Conservation (phyloP, 2,113 vertebrate species). For the Silurus meridionalis region DNA sequence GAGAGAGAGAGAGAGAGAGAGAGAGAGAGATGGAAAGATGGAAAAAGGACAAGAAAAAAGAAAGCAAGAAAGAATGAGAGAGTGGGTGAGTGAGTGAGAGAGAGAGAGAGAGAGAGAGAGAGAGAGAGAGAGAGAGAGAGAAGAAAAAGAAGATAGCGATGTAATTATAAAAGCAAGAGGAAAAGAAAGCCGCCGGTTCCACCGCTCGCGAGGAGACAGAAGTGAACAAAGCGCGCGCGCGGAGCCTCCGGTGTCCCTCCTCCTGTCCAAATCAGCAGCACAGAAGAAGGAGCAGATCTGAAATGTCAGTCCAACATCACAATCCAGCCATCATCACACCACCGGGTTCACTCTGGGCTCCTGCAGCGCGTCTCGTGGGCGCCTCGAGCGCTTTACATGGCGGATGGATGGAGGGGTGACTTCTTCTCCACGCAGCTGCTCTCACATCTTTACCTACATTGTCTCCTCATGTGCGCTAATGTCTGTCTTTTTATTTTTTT, state of each 20-base stretch:
- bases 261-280: not conserved
- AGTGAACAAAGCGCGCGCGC: constrained; percentile 53
- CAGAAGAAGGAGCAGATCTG: not conserved
- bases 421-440: not conserved
- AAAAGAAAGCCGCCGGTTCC: not conserved
- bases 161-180: not conserved
- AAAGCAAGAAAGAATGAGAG: not conserved
- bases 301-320: not conserved
- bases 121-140: constrained; percentile 1
- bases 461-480: not conserved
- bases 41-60: not conserved
- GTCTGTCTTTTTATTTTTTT: not conserved
- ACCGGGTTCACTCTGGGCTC: not conserved
- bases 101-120: not conserved
- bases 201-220: constrained; percentile 39
- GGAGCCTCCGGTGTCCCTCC: constrained; percentile 12
- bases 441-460: not conserved
- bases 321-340: not conserved
- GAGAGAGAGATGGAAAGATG: not conserved
- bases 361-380: not conserved
- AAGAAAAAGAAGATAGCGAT: not conserved
- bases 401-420: not conserved
- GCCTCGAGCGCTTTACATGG: not conserved
- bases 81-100: not conserved
- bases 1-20: not conserved